A percentile compares a stretch with the other conserved stretches of the same genome.
phyloP scores from a whole-genome alignment of 2,113 vertebrate genomes.

The Diphyllodes magnificus region DNA sequence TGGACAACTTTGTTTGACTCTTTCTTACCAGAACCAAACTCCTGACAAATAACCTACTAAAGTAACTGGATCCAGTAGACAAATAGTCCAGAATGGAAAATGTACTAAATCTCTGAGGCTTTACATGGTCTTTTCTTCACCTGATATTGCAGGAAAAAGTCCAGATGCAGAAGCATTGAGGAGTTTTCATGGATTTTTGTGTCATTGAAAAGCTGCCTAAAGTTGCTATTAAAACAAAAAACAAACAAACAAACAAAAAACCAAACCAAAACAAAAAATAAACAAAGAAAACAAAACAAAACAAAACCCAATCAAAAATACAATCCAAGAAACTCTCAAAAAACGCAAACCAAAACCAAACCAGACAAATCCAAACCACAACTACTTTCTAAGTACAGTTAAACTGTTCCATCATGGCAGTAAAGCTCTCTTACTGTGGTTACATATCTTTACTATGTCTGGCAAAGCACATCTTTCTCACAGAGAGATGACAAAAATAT shows the following conservation, averaged over 20 bases:
- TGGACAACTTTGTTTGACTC: neutral
- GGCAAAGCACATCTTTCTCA: neutral
- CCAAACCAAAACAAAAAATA: neutral
- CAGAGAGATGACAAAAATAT: neutral
- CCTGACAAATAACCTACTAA: neutral
- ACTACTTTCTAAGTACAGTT: neutral
- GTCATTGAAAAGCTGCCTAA: neutral
- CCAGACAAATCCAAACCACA: neutral
- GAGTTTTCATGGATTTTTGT: neutral
- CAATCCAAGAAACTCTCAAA: fast-evolving
- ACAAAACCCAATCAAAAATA: too few relatives aligned
- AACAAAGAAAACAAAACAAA: neutral
- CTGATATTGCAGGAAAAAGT: neutral
- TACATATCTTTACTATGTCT: neutral
- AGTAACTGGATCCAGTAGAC: neutral
- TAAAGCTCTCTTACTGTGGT: neutral
- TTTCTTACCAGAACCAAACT: neutral
- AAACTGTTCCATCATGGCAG: neutral
- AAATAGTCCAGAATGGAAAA: neutral
- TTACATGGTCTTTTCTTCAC: neutral
- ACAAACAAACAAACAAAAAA: neutral
- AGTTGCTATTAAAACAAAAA: neutral
- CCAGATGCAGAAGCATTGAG: neutral
- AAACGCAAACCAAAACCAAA: neutral
- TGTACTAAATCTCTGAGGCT: neutral